Evolutionary conservation across 2,888 invertebrate genomes (phyloP).

Genomic region (Tinea semifulvella): DNA sequence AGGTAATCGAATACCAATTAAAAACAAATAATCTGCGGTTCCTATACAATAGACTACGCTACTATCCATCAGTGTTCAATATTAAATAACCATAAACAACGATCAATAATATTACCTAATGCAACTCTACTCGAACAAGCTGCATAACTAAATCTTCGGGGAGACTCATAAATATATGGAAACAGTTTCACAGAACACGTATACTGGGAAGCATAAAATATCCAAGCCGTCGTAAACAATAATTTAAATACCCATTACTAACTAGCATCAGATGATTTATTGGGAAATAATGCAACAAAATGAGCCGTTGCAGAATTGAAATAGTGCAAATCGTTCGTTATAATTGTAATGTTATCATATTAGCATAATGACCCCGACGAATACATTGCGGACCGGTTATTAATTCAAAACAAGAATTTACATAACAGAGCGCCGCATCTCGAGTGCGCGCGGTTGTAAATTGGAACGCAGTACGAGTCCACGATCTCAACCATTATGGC

Average conservation of each 20-base stretch:
- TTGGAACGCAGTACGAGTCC: slow-evolving; percentile 23
- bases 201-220: slow-evolving; percentile 4
- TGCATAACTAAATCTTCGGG: background rate
- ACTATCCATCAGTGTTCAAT: background rate
- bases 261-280: background rate
- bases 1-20: background rate
- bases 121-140: background rate
- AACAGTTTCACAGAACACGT: background rate
- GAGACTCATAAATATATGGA: slow-evolving; percentile 5
- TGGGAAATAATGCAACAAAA: background rate
- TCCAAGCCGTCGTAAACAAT: slow-evolving; percentile 5
- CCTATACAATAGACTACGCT: background rate
- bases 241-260: slow-evolving; percentile 3
- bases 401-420: slow-evolving; percentile 31
- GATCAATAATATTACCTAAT: background rate
- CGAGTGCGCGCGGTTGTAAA: slow-evolving; percentile 28
- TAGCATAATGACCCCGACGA: background rate
- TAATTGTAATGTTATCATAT: background rate
- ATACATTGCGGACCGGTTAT: slow-evolving; percentile 17
- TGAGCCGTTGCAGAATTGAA: background rate
- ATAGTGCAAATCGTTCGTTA: background rate
- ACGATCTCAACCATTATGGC: slow-evolving; percentile 1
- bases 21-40: background rate
- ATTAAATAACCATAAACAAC: background rate
- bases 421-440: slow-evolving; percentile 30